A percentile compares a stretch with the other conserved stretches of the same genome.
Conservation (phyloP, 1,140 invertebrate species). For the Heliconius hermathena region DNA sequence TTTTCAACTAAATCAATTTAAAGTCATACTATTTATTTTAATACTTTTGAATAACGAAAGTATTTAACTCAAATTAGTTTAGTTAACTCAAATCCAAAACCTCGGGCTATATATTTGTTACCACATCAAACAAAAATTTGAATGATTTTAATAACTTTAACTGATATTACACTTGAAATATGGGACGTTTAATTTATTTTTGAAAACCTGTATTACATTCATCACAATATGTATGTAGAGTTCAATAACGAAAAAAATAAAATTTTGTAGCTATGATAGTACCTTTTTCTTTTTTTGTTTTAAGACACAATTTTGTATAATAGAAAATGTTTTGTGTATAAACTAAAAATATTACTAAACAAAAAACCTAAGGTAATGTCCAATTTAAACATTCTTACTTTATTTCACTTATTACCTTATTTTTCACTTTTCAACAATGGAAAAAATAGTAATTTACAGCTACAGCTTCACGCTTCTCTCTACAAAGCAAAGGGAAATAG, state of each 20-base stretch:
- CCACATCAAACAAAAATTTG: constrained; percentile 14
- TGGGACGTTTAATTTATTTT: neutral
- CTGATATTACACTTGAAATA: constrained; percentile 18
- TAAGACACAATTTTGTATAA: neutral
- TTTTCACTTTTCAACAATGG: neutral
- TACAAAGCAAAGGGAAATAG: no score
- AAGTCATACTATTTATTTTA: no score
- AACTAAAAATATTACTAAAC: no score
- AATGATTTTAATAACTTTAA: constrained; percentile 24
- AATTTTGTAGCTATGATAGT: neutral
- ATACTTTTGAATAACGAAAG: neutral
- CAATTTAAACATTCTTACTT: neutral
- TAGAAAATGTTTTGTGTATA: no score
- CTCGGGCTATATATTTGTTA: constrained; percentile 15
- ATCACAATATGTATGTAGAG: neutral
- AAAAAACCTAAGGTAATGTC: no score
- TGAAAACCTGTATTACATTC: neutral
- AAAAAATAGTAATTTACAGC: no score
- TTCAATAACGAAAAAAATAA: neutral
- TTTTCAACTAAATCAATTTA: no score
- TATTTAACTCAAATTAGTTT: no score
- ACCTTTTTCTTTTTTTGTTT: neutral
- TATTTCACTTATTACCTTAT: neutral
- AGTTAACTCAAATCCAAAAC: neutral
- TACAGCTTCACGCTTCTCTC: no score